Evolutionary conservation across 1,140 invertebrate species (phyloP), one percentile per base, ranked within the genome.

Genomic region (Holcopasites calliopsidis): DNA sequence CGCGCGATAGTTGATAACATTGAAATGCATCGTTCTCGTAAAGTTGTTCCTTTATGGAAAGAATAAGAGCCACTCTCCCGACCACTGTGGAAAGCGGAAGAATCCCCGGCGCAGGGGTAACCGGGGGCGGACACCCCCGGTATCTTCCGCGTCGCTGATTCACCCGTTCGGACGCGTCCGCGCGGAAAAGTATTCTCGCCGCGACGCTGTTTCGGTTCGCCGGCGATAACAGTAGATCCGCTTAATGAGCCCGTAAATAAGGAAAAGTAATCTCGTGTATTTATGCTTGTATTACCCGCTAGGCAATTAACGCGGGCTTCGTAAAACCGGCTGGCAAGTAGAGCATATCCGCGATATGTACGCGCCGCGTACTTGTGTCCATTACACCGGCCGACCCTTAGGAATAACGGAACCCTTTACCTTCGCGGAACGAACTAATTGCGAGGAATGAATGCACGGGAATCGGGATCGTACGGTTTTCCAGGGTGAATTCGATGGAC

Each of bases 201-300:
- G 42, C 16, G n/a, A 57, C 47, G 69, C 40, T n/a, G 47, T 89
- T 87, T 87, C 80, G 83, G 83, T 86, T 86, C 85, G 87, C 87
- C 80, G 88, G 87, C 90, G 90, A 91, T 91, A 91, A 91, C 90
- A 89, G 84, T 91, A 91, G 88, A 91, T 91, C 89, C 89, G 87
- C 85, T 83, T 91, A 91, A 91, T 87, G 90, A 91, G 90, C 87
- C 86, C 85, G 88, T 91, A 91, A 91, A 91, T 90, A 91, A 91
- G 89, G 84, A 86, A 85, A 87, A 89, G 87, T 91, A 91, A 91
- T 91, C 90, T 91, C 89, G 90, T 90, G 90, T 91, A 91, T 91
- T 91, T 91, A 91, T 91, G 90, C 88, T 89, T 88, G 89, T 91
- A 89, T 91, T 90, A 90, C 84, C 83, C 84, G 84, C 77, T 82